Evolutionary conservation across 2,888 invertebrate genomes (phyloP), one percentile per base, ranked within the genome.

Genomic region (Incurvaria masculella): DNA sequence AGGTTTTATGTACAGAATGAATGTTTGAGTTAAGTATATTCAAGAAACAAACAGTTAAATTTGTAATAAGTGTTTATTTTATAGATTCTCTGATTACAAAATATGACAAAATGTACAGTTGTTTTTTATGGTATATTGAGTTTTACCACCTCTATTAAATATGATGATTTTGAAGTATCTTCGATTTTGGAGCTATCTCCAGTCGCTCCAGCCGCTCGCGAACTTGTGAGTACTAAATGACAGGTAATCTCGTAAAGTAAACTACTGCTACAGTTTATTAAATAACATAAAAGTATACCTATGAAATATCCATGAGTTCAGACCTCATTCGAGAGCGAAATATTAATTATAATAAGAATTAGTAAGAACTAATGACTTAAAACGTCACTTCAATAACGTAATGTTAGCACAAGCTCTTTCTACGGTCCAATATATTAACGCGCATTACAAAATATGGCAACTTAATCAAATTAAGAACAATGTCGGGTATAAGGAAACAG

Each of bases 301-400:
- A n/a, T n/a, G n/a, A n/a, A 33, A 33, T 33, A 33, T 11, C 14
- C 33, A 33, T 33, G 8, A 23, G 33, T 33, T 33, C 4, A 33
- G 14, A 33, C 33, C 33, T 33, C 33, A 33, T 33, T 33, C 33
- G 33, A 33, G 33, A 33, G 33, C 33, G n/a, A 33, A 33, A 33
- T 33, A 33, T 33, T 33, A 33, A 33, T 23, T 23, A 23, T 6
- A 23, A 10, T 23, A 33, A 33, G 62, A n/a, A 75, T 75, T 75
- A 75, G 75, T 75, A 72, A 66, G 62, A 72, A 69, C 70, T 73
- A 75, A 63, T 67, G 62, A 64, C 63, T 57, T 56, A 44, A 5
- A n/a, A 53, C 53, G 69, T 69, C 70, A 65, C 65, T 66, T 69
- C 70, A 8, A 14, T 33, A 33, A 23, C 10, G 23, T 23, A 23